Evolutionary conservation across 1,140 invertebrate genomes (phyloP).

Genomic region (Lepidurus apus): DNA sequence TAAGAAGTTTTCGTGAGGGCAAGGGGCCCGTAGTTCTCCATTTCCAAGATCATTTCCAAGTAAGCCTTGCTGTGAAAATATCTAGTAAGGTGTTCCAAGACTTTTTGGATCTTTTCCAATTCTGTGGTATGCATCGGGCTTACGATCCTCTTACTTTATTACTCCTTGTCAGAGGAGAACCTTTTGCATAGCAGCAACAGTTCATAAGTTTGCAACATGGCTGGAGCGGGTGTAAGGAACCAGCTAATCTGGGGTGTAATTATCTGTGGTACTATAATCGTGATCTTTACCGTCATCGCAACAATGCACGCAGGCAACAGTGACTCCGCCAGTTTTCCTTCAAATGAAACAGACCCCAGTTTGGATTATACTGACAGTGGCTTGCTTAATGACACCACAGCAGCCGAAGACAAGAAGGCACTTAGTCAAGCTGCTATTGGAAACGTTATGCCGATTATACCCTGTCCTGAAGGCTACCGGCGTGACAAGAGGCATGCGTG

Average conservation of each 20-base stretch:
- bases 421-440: constrained; percentile 4
- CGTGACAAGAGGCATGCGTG: not conserved
- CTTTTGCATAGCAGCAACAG: not conserved
- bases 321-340: not conserved
- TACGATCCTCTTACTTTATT: not conserved
- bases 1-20: not conserved
- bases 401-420: not conserved
- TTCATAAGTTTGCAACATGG: not conserved
- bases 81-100: not conserved
- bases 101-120: not conserved
- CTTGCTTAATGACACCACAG: not conserved
- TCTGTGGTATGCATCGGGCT: not conserved
- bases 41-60: not conserved
- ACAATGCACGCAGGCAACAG: not conserved
- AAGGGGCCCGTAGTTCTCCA: not conserved
- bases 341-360: not conserved
- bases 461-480: constrained; percentile 6
- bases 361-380: not conserved
- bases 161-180: not conserved
- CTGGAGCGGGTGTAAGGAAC: not conserved
- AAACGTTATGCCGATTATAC: not conserved
- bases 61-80: not conserved
- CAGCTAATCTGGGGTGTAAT: not conserved
- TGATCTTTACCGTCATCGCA: not conserved
- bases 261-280: not conserved